Conservation (phyloP, 2,797 vertebrate genomes). For the Tinamus major region DNA sequence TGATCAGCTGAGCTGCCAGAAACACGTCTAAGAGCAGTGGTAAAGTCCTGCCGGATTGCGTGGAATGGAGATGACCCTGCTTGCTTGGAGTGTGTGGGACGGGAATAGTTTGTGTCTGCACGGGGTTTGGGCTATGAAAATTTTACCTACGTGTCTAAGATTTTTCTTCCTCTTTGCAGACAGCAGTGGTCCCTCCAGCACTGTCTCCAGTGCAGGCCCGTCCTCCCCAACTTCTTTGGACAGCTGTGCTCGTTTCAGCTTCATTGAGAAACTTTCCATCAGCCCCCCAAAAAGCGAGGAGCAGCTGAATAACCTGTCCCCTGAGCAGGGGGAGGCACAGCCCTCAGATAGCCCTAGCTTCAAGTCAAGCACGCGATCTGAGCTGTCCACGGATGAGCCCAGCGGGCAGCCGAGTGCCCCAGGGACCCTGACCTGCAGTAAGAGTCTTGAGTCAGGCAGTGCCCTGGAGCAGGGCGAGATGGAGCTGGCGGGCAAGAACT, state of each 20-base stretch:
- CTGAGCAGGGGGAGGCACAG: background rate
- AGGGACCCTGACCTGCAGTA: slow-evolving; percentile 11
- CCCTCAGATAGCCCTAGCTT: no score
- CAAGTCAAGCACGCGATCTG: background rate
- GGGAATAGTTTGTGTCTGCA: background rate
- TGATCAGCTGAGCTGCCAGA: background rate
- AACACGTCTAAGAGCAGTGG: background rate
- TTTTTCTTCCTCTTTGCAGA: slow-evolving; percentile 82
- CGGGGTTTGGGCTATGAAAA: background rate
- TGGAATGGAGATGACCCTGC: accelerated
- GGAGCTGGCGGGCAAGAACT: background rate
- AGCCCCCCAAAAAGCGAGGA: slow-evolving; percentile 88
- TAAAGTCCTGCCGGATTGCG: background rate
- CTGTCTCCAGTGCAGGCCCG: slow-evolving; percentile 94
- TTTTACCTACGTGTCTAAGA: background rate
- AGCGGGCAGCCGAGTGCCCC: background rate
- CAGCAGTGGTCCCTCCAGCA: slow-evolving; percentile 96
- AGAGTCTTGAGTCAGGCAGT: background rate
- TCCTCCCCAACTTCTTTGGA: slow-evolving; percentile 92
- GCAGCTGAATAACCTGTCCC: slow-evolving; percentile 47
- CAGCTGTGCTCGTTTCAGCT: slow-evolving; percentile 90
- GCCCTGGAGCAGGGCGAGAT: background rate
- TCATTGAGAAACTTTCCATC: slow-evolving; percentile 86
- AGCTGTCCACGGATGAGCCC: background rate
- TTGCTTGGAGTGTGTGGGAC: background rate